Percentiles rank a stretch among this genome's conserved stretches.
These are phyloP conservation scores for Cylas formicarius DNA, from an alignment of 1,140 invertebrate genomes.

Conservation along the genomic window DNA sequence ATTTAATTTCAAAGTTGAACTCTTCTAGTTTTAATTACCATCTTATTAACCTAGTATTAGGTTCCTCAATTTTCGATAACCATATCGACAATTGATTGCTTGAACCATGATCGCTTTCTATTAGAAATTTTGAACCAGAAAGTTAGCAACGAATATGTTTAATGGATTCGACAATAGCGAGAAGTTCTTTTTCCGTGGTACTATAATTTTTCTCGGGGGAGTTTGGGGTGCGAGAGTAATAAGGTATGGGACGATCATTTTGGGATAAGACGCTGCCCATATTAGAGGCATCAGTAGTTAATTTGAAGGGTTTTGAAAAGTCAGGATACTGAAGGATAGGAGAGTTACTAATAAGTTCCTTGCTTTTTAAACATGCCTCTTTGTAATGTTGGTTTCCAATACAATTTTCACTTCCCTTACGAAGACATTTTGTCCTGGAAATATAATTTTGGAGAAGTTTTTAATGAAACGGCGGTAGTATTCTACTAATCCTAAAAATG, in stretches of 20 bases:
- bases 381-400: too few species aligned
- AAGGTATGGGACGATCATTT: background rate
- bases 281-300: too few species aligned
- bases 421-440: too few species aligned
- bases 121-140: constrained; percentile 21
- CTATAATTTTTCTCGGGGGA: background rate
- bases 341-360: too few species aligned
- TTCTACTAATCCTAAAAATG: constrained; percentile 24
- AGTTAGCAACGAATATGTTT: constrained; percentile 14
- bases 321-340: too few species aligned
- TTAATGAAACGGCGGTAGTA: constrained; percentile 26
- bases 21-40: constrained; percentile 3
- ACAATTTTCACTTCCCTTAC: too few species aligned
- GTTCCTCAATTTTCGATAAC: constrained; percentile 1
- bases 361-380: too few species aligned
- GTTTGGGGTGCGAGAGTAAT: constrained; percentile 5
- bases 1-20: constrained; percentile 2
- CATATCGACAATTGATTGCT: too few species aligned
- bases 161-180: constrained; percentile 1
- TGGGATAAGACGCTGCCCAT: constrained; percentile 2
- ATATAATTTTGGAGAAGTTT: constrained; percentile 16
- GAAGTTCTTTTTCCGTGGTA: constrained; percentile 1
- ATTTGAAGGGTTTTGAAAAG: too few species aligned
- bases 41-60: constrained; percentile 1
- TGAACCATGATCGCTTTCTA: constrained; percentile 22